These are phyloP conservation scores for Drosophila truncata DNA, from an alignment of 1,140 invertebrate species.

Conservation along the genomic window DNA sequence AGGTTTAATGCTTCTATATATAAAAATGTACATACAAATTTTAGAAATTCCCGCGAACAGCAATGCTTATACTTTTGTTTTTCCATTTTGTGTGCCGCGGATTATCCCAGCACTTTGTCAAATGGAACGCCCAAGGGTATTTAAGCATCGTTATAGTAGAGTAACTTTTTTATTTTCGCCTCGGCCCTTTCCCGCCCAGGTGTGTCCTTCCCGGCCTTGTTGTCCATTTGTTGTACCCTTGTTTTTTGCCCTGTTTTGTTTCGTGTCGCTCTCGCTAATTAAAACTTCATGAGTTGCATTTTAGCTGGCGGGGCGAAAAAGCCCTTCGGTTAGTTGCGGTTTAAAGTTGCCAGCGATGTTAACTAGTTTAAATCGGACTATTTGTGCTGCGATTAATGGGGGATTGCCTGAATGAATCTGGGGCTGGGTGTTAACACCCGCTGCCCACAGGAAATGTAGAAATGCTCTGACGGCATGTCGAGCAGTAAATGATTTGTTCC, in stretches of 20 bases:
- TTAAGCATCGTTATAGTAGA: conserved; percentile 12
- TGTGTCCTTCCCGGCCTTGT: conserved; percentile 20
- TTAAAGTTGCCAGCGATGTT: conserved; percentile 42
- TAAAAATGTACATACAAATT: conserved; percentile 22
- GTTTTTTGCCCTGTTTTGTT: conserved; percentile 18
- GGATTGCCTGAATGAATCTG: neutral
- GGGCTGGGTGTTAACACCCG: neutral
- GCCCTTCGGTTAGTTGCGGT: conserved; percentile 41
- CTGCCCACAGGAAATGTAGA: conserved; percentile 24
- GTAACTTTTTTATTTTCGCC: conserved; percentile 16
- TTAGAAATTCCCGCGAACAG: conserved; percentile 18
- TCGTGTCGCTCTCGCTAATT: conserved; percentile 54
- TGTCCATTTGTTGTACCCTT: conserved; percentile 27
- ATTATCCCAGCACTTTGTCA: conserved; percentile 28
- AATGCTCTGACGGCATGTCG: conserved; percentile 44
- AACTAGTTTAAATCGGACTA: conserved; percentile 39
- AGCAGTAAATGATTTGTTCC: conserved; percentile 62
- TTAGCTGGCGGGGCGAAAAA: conserved; percentile 24
- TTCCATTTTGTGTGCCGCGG: conserved; percentile 17
- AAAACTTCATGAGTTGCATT: conserved; percentile 68
- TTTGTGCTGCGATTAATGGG: conserved; percentile 19
- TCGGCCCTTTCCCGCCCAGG: conserved; percentile 20
- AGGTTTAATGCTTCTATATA: neutral
- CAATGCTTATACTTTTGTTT: conserved; percentile 9
- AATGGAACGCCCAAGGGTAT: conserved; percentile 30